Evolutionary conservation across 2,113 vertebrate species (phyloP).

Genomic region (Ammodytes marinus): DNA sequence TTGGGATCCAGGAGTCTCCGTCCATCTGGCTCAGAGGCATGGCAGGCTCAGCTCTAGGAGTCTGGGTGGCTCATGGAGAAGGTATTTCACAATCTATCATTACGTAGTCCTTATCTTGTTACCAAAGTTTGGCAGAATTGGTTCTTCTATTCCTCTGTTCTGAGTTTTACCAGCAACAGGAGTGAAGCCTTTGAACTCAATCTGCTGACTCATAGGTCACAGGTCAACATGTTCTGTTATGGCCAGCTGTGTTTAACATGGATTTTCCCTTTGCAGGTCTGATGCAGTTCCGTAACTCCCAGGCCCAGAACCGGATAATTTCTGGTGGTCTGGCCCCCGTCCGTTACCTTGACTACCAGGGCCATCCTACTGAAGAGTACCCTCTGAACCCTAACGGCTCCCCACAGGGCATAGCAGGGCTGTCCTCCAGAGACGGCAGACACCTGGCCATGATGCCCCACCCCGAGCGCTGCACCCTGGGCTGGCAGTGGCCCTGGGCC

Average conservation of each 20-base stretch:
- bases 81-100: conserved; percentile 74
- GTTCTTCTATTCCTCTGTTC: neutral
- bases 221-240: conserved; percentile 18
- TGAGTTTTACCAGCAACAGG: neutral
- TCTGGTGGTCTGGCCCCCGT: conserved; percentile 83
- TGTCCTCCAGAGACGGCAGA: conserved; percentile 90
- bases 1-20: conserved; percentile 86
- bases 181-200: neutral
- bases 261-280: conserved; percentile 82
- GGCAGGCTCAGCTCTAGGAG: conserved; percentile 89
- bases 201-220: conserved; percentile 32
- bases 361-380: conserved; percentile 88
- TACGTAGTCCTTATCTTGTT: neutral
- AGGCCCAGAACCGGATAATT: conserved; percentile 76
- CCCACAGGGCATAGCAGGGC: conserved; percentile 85
- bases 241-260: conserved; percentile 44
- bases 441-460: conserved; percentile 95
- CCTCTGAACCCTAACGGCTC: conserved; percentile 94
- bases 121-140: no score
- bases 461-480: conserved; percentile 89
- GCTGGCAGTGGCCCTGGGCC: conserved; percentile 95
- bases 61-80: conserved; percentile 95
- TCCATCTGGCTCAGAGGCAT: conserved; percentile 91
- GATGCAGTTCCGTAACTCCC: conserved; percentile 87
- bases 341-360: conserved; percentile 89